Evolutionary conservation across 2,888 invertebrate genomes (phyloP).

Genomic region (Erebia palarica): DNA sequence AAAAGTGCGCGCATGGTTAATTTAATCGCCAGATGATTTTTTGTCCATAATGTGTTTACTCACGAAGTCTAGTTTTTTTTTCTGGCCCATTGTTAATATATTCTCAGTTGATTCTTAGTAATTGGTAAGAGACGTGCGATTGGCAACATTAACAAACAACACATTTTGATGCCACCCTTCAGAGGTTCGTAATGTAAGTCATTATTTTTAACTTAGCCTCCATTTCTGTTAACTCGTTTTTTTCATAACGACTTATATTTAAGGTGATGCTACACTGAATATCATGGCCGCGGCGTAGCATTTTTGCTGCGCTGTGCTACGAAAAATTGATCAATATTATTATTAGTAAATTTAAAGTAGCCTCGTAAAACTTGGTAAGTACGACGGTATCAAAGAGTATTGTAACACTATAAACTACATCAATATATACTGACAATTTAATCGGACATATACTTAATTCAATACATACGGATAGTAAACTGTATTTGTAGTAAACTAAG

Average conservation of each 20-base stretch:
- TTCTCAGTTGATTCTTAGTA: slow-evolving; percentile 5
- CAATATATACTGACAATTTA: not conserved
- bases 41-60: too few species aligned
- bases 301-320: not conserved
- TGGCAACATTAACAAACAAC: slow-evolving; percentile 33
- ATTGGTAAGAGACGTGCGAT: slow-evolving; percentile 27
- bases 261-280: slow-evolving; percentile 18
- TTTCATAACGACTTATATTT: slow-evolving; percentile 47
- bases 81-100: not conserved
- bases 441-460: too few species aligned
- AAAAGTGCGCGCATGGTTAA: too few species aligned
- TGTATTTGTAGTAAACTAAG: too few species aligned
- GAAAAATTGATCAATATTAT: not conserved
- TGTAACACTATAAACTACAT: too few species aligned
- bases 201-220: slow-evolving; percentile 50
- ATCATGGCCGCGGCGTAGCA: not conserved
- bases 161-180: slow-evolving; percentile 33
- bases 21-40: too few species aligned
- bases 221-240: slow-evolving; percentile 48
- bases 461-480: too few species aligned
- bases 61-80: not conserved
- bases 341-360: too few species aligned
- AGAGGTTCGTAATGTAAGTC: slow-evolving; percentile 43
- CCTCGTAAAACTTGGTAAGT: too few species aligned
- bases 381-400: too few species aligned